phyloP scores from a whole-genome alignment of 92 coral and sea anemone genomes.

The Porites rus region DNA sequence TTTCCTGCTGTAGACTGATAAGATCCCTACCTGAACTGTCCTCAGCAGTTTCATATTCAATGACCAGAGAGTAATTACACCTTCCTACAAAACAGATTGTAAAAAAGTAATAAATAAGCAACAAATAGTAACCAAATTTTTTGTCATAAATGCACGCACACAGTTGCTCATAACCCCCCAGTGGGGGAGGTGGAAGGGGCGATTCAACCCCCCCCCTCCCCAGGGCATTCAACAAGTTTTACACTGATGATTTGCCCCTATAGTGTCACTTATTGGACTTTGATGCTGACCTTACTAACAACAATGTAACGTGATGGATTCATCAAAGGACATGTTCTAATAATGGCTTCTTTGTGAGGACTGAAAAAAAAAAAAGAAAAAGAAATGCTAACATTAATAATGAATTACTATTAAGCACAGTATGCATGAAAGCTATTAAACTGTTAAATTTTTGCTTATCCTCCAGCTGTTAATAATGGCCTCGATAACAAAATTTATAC shows the following conservation, averaged over 20 bases:
- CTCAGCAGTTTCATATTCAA: constrained; percentile 91
- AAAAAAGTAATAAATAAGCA: neutral
- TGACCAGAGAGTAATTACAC: constrained; percentile 88
- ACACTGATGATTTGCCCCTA: neutral
- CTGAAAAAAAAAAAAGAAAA: constrained; percentile 39
- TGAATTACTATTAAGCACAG: neutral
- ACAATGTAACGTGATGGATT: constrained; percentile 93
- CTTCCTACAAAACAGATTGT: constrained; percentile 69
- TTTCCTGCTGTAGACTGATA: neutral
- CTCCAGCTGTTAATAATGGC: no score
- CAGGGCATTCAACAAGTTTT: no score
- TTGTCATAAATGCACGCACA: no score
- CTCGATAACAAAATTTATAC: no score
- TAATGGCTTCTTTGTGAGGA: constrained; percentile 92
- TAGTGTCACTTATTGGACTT: neutral
- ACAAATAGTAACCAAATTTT: no score
- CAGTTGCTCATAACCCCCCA: no score
- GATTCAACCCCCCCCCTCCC: no score
- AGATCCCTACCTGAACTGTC: constrained; percentile 72
- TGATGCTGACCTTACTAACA: constrained; percentile 84
- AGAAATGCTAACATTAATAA: neutral
- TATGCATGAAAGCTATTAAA: neutral
- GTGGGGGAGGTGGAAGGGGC: no score
- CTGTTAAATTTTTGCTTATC: neutral
- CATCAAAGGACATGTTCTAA: constrained; percentile 77